Evolutionary conservation across 2,797 vertebrate species (phyloP), one percentile per base, ranked within the genome.

Genomic region (Propithecus deckenii): DNA sequence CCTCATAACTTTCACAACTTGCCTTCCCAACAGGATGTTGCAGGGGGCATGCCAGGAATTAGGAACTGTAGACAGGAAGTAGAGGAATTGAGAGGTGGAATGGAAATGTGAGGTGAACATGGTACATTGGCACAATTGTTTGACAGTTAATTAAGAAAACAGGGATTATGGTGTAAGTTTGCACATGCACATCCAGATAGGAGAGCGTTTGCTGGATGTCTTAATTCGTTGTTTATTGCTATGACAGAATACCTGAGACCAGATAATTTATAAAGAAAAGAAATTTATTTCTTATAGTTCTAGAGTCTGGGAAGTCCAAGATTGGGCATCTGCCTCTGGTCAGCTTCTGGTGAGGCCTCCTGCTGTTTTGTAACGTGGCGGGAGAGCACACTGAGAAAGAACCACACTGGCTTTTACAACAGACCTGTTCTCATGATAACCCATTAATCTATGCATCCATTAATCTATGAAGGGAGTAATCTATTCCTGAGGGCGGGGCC

Each of bases 181-280:
- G 35, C 17, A 2, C 0, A 0, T n/a, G 10, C 59, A 13, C 13
- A 0, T 6, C 13, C 10, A 0, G 17, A 18, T 14, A 15, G 18
- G 7, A n/a, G 61, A 6, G 4, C 28, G 4, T 11, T 8, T 41
- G 78, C 12, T 78, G n/a, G 50, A 17, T 38, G 22, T 79, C n/a
- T 35, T 79, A 25, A 52, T 55, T 22, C 22, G 9, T 78, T 38
- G 17, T 55, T n/a, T 38, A 23, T 55, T 25, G 22, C 50, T 79
- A 7, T 28, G 35, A 38, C 14, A 55, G 50, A 79, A 35, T 13
- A 55, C 22, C 22, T 28, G 50, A 38, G 50, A 55, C 50, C 35
- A 52, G 22, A 20, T 10, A 2, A 79, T 6, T 32, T 75, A 79
- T 35, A 55, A 38, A 55, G 50, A 25, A 79, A 28, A 79, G n/a